Base-by-base conservation (phyloP, 2,113 vertebrate species). In the Mesocricetus auratus region DNA sequence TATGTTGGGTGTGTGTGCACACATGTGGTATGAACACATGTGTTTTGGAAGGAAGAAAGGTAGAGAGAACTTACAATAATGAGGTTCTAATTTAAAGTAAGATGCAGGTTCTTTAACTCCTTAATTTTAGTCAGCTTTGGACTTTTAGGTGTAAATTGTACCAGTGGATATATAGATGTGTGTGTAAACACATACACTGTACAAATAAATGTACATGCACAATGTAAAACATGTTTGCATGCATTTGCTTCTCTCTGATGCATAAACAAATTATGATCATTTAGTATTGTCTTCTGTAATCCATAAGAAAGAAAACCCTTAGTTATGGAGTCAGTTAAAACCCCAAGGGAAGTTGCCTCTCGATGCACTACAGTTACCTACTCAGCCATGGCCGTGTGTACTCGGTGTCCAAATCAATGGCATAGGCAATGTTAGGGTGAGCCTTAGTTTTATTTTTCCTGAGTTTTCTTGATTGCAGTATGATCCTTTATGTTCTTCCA, bases 401-500 rank as follows among this genome's bases (percentile, higher is more conserved):
- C 31, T 75, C 5, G 19, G 53, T 60, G 26, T 86, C 87, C 86
- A 53, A 47, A 71, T 7, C 73, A 71, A 33, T 9, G 81, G 8
- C 2, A 0, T 19, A 39, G 85, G 85, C 5, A 29, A 88, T 62
- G 71, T 64, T 0, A 36, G 21, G 1, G 5, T 3, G n/a, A 31
- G 64, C 45, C 75, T 89, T 79, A 42, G 64, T 33, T 56, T 96
- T 88, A 64, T 86, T 45, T 50, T 77, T 94, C 45, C 74, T 96
- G 90, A 19, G 36, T 97, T 97, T 95, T 90, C 83, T 93, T 96
- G 68, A 29, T 97, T 97, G 97, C 13, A 1, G 36, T 92, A 91
- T 96, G 77, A 94, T 60, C 96, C 97, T 97, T 94, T 71, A 95
- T 94, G 97, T 94, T 97, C 71, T 95, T 97, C 96, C 91, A 97